A percentile compares a stretch with the other conserved stretches of the same genome.
Evolutionary conservation across 2,113 vertebrate species (phyloP).

Genomic region (Nesoenas mayeri): DNA sequence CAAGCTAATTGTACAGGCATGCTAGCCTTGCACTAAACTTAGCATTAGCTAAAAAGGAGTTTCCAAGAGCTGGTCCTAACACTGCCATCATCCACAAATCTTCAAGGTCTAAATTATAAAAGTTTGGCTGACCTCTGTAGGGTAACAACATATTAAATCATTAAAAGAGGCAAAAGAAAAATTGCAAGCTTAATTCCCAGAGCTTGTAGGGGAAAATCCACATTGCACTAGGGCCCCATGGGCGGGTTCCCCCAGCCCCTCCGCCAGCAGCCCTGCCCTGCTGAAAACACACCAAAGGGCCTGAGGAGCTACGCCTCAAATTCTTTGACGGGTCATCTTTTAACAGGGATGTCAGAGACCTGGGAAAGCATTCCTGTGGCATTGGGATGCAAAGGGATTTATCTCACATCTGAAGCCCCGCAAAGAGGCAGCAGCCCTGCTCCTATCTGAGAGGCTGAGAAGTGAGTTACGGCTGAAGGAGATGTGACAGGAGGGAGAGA

Average conservation of each 20-base stretch:
- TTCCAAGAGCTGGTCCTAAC: neutral
- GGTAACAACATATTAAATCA: neutral
- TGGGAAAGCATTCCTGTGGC: constrained; percentile 46
- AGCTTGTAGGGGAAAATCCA: neutral
- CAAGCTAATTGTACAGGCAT: neutral
- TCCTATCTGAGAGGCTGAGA: neutral
- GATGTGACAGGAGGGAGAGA: constrained; percentile 20
- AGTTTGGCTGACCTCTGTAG: neutral
- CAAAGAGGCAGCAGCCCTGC: constrained; percentile 33
- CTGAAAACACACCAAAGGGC: constrained; percentile 12
- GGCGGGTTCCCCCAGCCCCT: neutral
- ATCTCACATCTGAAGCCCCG: constrained; percentile 52
- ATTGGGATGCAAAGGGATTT: constrained; percentile 52
- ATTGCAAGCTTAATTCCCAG: neutral
- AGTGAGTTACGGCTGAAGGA: constrained; percentile 57
- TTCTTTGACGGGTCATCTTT: constrained; percentile 37
- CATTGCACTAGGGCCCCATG: rapidly evolving
- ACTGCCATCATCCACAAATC: neutral
- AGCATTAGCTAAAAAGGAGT: neutral
- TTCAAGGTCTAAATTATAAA: neutral
- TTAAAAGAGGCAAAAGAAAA: neutral
- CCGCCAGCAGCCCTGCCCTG: neutral
- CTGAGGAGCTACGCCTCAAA: neutral
- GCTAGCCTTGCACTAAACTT: neutral
- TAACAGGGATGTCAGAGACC: constrained; percentile 36